These are phyloP conservation scores for Criorhina ranunculi DNA, from an alignment of 2,888 invertebrate genomes.

Conservation along the genomic window DNA sequence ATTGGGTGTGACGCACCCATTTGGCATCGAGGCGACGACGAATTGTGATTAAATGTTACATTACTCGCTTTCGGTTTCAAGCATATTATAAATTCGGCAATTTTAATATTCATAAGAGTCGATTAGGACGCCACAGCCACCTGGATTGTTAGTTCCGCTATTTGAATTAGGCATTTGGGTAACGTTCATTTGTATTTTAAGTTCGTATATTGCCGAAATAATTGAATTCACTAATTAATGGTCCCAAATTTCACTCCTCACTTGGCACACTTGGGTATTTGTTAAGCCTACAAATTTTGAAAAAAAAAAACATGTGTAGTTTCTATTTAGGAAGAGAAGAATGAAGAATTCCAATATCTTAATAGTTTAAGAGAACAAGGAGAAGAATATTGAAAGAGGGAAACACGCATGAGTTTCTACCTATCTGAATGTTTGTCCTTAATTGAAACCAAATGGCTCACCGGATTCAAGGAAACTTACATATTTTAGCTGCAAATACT, in stretches of 20 bases:
- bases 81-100: constrained; percentile 24
- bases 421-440: too few species aligned
- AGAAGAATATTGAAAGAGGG: too few species aligned
- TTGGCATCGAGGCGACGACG: constrained; percentile 18
- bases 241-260: constrained; percentile 61
- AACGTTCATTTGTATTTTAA: constrained; percentile 48
- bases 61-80: constrained; percentile 19
- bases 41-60: constrained; percentile 18
- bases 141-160: constrained; percentile 46
- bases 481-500: too few species aligned
- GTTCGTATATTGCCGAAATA: constrained; percentile 58
- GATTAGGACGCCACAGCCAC: neutral
- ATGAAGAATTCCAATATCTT: too few species aligned
- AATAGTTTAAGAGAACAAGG: too few species aligned
- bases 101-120: constrained; percentile 57
- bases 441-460: too few species aligned
- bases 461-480: too few species aligned
- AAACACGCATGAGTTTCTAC: too few species aligned
- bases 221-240: constrained; percentile 45
- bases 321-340: neutral
- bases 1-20: constrained; percentile 42
- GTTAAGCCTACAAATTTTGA: constrained; percentile 5
- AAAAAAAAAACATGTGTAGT: neutral
- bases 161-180: constrained; percentile 52
- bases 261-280: constrained; percentile 55